Evolutionary conservation across 2,888 invertebrate genomes (phyloP), one percentile per base, ranked within the genome.

Genomic region (Napeogenes inachia): DNA sequence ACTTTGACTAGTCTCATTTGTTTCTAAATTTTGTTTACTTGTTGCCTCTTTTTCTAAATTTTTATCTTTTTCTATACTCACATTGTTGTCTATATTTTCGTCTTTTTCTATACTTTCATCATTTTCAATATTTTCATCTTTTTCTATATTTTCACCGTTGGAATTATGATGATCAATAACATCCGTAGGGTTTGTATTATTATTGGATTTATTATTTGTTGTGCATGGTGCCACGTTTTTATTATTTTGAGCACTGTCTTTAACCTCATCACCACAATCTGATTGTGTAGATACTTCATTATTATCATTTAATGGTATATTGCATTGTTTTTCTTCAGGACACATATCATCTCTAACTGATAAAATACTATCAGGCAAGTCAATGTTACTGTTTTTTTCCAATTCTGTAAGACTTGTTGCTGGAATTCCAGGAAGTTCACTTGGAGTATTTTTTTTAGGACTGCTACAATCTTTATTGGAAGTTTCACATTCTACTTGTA

Each of bases 141-240:
- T 58, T 45, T 33, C 13, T 35, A 13, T n/a, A 45, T 46, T 54
- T 2, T 6, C 4, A 38, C 61, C 45, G 5, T 35, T 53, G 12
- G 21, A 5, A 33, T 33, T 53, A 47, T 30, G 21, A 13, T 56
- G 57, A 55, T 5, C 5, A 45, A 35, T 8, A 45, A 32, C 30
- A 54, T 54, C 46, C 42, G 50, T 10, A 45, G 58, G 35, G 54
- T 57, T 53, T 12, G 68, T 47, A 30, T 71, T 66, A 45, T 53
- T 50, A 45, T 56, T 46, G 32, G 47, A 63, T 56, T 66, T 50
- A 56, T 56, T 66, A 35, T 60, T 56, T 67, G 62, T 60, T 59
- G 54, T 10, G n/a, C 21, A 53, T 38, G 45, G 6, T n/a, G 32
- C 53, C 30, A 10, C 47, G 21, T 55, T 57, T 45, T 53, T 57